Conservation (phyloP, 2,797 vertebrate species). For the Epinephelus malabaricus region DNA sequence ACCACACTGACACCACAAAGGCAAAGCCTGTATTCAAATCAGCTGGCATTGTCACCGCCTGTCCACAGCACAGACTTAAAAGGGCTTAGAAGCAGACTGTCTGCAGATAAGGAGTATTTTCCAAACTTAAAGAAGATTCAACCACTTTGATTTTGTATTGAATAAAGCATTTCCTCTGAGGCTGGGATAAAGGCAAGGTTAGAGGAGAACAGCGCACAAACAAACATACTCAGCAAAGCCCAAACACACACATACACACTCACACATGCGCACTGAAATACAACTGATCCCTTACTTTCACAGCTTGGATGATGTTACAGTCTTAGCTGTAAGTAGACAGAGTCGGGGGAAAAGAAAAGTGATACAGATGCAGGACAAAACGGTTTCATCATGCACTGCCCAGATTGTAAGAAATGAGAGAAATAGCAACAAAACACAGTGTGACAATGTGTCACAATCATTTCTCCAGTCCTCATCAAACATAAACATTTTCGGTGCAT, state of each 20-base stretch:
- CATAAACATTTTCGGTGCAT: background rate
- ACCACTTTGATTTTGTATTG: conserved; percentile 48
- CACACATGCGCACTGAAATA: conserved; percentile 1
- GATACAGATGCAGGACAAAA: conserved; percentile 17
- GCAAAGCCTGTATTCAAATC: conserved; percentile 62
- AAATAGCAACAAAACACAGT: background rate
- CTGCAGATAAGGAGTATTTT: conserved; percentile 42
- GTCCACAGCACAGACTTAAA: conserved; percentile 49
- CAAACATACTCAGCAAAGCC: conserved; percentile 22
- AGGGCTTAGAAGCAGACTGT: conserved; percentile 38
- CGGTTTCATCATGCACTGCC: conserved; percentile 2
- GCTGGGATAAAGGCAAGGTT: conserved; percentile 41
- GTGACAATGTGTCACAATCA: conserved; percentile 9
- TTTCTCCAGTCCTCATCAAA: conserved; percentile 20
- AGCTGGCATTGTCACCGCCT: conserved; percentile 41
- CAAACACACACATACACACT: conserved; percentile 24
- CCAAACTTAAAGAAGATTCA: conserved; percentile 44
- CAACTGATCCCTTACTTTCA: conserved; percentile 25
- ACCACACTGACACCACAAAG: conserved; percentile 62
- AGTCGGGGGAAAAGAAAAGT: background rate
- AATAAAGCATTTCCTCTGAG: conserved; percentile 58
- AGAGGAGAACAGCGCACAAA: conserved; percentile 11
- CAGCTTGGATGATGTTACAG: background rate
- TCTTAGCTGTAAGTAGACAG: conserved; percentile 20
- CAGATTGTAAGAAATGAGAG: background rate